Evolutionary conservation across 1,140 invertebrate species (phyloP), one percentile per base, ranked within the genome.

Genomic region (Zaprionus gabonicus): DNA sequence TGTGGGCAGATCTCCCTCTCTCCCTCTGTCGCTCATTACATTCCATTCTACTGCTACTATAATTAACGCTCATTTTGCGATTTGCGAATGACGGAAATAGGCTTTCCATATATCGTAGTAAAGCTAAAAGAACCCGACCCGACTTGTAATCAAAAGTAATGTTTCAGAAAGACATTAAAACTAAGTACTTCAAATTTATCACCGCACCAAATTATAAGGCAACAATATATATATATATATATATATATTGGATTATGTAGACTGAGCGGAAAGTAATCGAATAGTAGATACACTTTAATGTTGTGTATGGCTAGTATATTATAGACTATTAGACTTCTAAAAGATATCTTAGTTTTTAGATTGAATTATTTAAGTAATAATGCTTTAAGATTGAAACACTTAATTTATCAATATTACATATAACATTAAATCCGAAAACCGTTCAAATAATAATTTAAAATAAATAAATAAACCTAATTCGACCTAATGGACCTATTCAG

Each of bases 101-200:
- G 44, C 69, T 41, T 46, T 9, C 41, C 56, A 57, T 53, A 56
- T 58, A 70, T 71, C 76, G 81, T 46, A 46, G n/a, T 6, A 46
- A 46, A 46, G 7, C 41, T 34, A 10, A 10, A 34, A 34, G 41
- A 46, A 46, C 2, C 41, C 41, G n/a, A 46, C n/a, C 41, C 41
- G 41, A 82, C 81, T 71, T 77, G 27, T 83, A 83, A 83, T 83
- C 60, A 83, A 83, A 82, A 82, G 60, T 84, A 84, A 84, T 81
- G 62, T 77, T 73, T 66, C 69, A 57, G 65, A 46, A 76, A 76
- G 64, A 65, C 73, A 76, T 81, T 79, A 81, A 77, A 83, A 80
- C 70, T 78, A 80, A 83, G 77, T 83, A 77, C 68, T 84, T 77
- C 51, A 65, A 77, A 83, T 83, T 83, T 83, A 83, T 83, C 63